Base-by-base conservation (phyloP, 2,888 invertebrate species). In the Chymomyza procnemis region DNA sequence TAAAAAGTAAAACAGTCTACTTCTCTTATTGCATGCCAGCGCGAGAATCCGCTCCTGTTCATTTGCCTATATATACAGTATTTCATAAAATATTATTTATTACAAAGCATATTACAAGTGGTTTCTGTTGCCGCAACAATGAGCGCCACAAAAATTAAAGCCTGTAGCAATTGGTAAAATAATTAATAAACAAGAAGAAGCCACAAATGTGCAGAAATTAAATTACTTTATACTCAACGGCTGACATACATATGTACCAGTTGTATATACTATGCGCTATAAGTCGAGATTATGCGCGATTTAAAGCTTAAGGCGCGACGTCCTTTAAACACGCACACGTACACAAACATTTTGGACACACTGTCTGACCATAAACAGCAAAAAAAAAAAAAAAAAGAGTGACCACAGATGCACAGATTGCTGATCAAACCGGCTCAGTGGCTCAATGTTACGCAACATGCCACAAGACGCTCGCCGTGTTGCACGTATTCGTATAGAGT, bases 81-180 rank as follows among this genome's bases (percentile, higher is more conserved):
- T n/a, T n/a, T 4, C 30, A 34, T 30, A 68, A 83, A 72, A 71
- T 21, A 72, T 80, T 77, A 78, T 81, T 81, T 74, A 81, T 75
- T 75, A 67, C 72, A 41, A 9, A 41, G 34, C 12, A 12, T 66
- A 64, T 66, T 62, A 30, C 48, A 62, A 71, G 63, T 46, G 58
- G 26, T 21, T 56, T 65, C 80, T 69, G 61, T 54, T 69, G 56
- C 14, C 9, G 16, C 26, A 56, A 14, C 30, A 56, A 14, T n/a
- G n/a, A 54, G 26, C 4, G 26, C 54, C 5, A 54, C 21, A 54
- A 21, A 18, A 12, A 56, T 26, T n/a, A 34, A 26, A 16, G n/a
- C 30, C 54, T 19, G 6, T 19, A 50, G 26, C 14, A 56, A 26
- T 26, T 56, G 66, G 64, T 63, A 62, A 75, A 73, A 69, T 58